A percentile compares a stretch with the other conserved stretches of the same genome.
phyloP scores from a whole-genome alignment of 2,888 invertebrate species.

The Coelinius sp. region DNA sequence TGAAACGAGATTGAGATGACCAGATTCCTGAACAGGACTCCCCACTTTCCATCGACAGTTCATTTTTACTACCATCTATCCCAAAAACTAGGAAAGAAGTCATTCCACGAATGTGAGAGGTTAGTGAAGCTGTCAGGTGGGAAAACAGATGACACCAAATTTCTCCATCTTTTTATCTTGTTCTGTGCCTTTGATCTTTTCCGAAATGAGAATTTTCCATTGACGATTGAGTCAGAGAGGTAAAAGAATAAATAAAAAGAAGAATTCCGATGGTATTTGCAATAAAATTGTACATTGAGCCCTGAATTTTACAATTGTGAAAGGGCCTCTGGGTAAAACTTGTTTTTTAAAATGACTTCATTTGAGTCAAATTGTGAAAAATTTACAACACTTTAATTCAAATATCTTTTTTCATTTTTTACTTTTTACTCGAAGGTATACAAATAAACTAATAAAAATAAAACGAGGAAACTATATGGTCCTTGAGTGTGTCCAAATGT shows the following conservation, averaged over 20 bases:
- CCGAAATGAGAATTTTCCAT: conserved; percentile 46
- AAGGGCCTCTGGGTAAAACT: background rate
- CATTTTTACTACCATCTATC: conserved; percentile 44
- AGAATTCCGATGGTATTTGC: background rate
- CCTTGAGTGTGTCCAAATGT: conserved; percentile 21
- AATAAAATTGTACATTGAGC: conserved; percentile 11
- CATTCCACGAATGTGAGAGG: conserved; percentile 42
- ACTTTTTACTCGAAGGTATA: conserved; percentile 41
- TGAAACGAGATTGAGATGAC: conserved; percentile 55
- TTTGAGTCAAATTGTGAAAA: background rate
- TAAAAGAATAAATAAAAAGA: background rate
- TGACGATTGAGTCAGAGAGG: background rate
- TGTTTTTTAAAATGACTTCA: conserved; percentile 25
- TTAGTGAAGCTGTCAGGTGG: conserved; percentile 63
- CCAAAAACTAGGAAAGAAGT: background rate
- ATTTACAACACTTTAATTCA: conserved; percentile 24
- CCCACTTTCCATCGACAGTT: conserved; percentile 59
- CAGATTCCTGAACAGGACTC: conserved; percentile 60
- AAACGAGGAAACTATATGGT: conserved; percentile 25
- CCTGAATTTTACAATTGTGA: background rate
- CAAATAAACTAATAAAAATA: conserved; percentile 35
- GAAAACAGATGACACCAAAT: conserved; percentile 61
- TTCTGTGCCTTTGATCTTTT: conserved; percentile 55
- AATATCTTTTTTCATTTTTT: conserved; percentile 34
- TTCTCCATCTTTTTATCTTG: conserved; percentile 55